phyloP scores from a whole-genome alignment of 64 coral and sea anemone species.

The Acropora yongei region DNA sequence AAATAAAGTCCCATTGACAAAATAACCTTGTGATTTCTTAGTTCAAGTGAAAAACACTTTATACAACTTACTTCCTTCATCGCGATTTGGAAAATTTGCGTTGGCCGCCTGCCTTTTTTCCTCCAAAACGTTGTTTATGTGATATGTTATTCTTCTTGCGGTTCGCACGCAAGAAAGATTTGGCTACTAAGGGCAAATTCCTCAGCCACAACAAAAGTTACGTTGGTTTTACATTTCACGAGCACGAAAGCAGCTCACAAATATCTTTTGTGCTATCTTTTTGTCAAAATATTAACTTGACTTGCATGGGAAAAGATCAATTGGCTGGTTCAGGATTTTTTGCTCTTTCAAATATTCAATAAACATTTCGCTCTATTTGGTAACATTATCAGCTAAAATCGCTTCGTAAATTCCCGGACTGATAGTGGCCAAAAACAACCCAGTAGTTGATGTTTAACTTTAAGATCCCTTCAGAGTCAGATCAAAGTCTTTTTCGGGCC shows the following conservation, averaged over 20 bases:
- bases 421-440: not conserved
- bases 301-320: not conserved
- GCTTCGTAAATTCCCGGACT: not conserved
- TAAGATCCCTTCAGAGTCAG: no score
- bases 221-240: not conserved
- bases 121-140: not conserved
- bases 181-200: conserved; percentile 10
- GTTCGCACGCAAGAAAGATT: no score
- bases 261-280: conserved; percentile 5
- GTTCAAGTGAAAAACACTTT: not conserved
- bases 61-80: not conserved
- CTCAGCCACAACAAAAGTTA: not conserved
- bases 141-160: not conserved
- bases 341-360: not conserved
- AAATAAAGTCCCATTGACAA: not conserved
- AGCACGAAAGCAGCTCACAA: not conserved
- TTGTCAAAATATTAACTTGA: not conserved
- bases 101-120: not conserved
- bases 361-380: not conserved
- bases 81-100: not conserved
- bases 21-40: not conserved
- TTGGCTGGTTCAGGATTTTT: not conserved
- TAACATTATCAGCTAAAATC: not conserved
- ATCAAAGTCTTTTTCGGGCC: not conserved
- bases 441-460: no score